Evolutionary conservation across 2,797 vertebrate genomes (phyloP).

Genomic region (Esox masquinongy): DNA sequence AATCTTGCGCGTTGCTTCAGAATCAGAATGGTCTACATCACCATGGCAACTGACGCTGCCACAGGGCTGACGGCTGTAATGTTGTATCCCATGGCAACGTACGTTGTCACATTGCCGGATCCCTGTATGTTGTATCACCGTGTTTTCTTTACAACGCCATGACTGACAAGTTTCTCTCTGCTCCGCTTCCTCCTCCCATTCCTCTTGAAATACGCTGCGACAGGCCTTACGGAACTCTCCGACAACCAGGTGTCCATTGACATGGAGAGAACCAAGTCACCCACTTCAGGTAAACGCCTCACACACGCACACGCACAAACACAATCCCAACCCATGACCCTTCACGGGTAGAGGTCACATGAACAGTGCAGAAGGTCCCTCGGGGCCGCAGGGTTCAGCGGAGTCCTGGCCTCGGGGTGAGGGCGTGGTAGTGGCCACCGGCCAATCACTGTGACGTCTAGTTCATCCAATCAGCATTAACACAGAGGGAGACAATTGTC

Average conservation of each 20-base stretch:
- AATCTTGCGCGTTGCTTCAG: conserved; percentile 22
- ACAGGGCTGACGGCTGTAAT: conserved; percentile 28
- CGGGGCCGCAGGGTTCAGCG: conserved; percentile 15
- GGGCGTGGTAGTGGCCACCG: conserved; percentile 24
- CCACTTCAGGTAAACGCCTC: conserved; percentile 91
- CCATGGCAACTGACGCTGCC: neutral
- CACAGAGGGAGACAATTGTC: neutral
- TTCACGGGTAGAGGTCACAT: conserved; percentile 15
- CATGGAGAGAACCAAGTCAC: conserved; percentile 95
- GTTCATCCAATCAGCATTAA: conserved; percentile 21
- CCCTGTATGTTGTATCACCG: neutral
- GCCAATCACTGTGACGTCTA: neutral
- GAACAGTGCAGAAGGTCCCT: conserved; percentile 22
- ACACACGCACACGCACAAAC: neutral
- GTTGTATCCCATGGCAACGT: neutral
- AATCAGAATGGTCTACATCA: conserved; percentile 36
- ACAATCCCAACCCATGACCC: conserved; percentile 1
- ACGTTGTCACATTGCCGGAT: conserved; percentile 4
- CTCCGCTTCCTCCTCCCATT: conserved; percentile 31
- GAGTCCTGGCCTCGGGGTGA: neutral
- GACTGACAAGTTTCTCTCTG: conserved; percentile 32
- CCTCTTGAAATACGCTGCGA: conserved; percentile 39
- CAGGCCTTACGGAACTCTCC: conserved; percentile 95
- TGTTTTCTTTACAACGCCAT: conserved; percentile 22
- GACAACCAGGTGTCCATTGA: conserved; percentile 93